Conservation (phyloP, 2,113 vertebrate genomes). For the Scortum barcoo region DNA sequence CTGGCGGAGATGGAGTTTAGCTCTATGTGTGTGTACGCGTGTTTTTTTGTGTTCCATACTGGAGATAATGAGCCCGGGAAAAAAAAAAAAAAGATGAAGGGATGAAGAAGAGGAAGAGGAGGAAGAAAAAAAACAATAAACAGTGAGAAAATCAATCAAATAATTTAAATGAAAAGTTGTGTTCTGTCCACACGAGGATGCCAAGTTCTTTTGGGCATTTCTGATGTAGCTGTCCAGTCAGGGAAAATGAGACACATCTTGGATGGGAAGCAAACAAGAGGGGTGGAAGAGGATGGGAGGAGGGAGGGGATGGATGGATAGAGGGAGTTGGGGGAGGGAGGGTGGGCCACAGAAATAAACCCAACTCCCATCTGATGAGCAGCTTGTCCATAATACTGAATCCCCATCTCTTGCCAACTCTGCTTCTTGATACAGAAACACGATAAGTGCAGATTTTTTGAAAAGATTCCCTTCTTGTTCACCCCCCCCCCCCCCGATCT, state of each 20-base stretch:
- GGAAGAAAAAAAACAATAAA: constrained; percentile 48
- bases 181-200: constrained; percentile 70
- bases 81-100: constrained; percentile 14
- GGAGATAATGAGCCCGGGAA: constrained; percentile 73
- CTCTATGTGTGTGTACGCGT: not conserved
- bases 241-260: constrained; percentile 77
- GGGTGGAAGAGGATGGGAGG: constrained; percentile 62
- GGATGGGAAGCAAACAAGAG: constrained; percentile 77
- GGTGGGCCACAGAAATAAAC: constrained; percentile 80
- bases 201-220: constrained; percentile 73
- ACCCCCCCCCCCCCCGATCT: constrained; percentile 9
- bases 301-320: constrained; percentile 38
- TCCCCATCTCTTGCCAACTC: constrained; percentile 79
- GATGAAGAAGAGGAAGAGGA: constrained; percentile 18
- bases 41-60: constrained; percentile 30
- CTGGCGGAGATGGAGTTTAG: constrained; percentile 65
- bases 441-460: constrained; percentile 79
- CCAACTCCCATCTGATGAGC: constrained; percentile 88
- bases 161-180: constrained; percentile 79
- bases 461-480: constrained; percentile 70
- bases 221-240: constrained; percentile 76
- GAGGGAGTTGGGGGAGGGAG: constrained; percentile 18
- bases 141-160: constrained; percentile 72
- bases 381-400: constrained; percentile 87
- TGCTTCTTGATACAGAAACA: constrained; percentile 80